Evolutionary conservation across 1,140 invertebrate species (phyloP).

Genomic region (Laupala kohalensis): DNA sequence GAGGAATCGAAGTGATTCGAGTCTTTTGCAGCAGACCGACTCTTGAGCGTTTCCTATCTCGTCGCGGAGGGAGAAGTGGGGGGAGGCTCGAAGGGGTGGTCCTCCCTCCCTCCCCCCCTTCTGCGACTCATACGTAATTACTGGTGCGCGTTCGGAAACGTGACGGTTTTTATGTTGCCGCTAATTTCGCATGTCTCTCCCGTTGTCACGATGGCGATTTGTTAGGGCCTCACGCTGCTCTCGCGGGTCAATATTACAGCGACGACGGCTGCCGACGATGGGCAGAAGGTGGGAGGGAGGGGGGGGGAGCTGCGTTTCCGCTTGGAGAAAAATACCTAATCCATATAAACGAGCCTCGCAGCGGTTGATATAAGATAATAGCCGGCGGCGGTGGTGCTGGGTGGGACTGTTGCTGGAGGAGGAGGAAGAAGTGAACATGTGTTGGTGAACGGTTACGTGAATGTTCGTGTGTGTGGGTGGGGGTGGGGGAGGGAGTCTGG

Average conservation of each 20-base stretch:
- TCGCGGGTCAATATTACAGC: not conserved
- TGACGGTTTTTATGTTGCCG: not conserved
- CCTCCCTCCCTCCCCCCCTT: not conserved
- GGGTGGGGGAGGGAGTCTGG: not conserved
- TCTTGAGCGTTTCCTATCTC: no score
- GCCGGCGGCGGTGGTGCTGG: no score
- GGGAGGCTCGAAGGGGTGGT: no score
- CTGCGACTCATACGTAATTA: not conserved
- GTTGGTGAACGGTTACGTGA: no score
- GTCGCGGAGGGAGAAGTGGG: no score
- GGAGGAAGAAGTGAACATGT: no score
- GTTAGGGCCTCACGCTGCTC: not conserved
- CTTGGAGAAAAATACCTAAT: not conserved
- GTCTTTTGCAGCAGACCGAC: no score
- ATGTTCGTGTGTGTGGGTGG: conserved; percentile 10
- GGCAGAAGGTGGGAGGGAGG: no score
- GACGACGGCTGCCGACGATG: no score
- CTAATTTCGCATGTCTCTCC: not conserved
- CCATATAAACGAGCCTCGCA: not conserved
- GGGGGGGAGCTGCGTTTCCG: not conserved
- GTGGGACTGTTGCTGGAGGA: no score
- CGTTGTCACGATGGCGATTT: not conserved
- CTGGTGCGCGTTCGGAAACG: not conserved
- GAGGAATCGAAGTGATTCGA: no score
- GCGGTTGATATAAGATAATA: not conserved